phyloP scores from a whole-genome alignment of 2,797 vertebrate species.

The Gymnothorax reevesii region DNA sequence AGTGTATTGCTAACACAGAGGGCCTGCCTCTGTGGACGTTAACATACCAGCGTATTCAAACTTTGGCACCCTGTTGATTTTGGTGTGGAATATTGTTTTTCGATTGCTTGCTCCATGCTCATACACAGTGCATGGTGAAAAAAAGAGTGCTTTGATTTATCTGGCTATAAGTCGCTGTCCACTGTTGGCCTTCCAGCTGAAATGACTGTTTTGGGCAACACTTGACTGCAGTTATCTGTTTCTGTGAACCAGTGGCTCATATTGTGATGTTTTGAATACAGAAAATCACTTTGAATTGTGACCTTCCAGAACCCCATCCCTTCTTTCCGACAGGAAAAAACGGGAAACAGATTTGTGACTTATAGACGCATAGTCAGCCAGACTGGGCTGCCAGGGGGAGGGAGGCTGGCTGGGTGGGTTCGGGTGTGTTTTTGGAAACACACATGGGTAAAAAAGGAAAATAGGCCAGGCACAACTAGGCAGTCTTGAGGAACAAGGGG shows the following conservation, averaged over 20 bases:
- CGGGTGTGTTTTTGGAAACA: constrained; percentile 30
- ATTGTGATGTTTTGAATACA: neutral
- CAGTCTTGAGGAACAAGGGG: constrained; percentile 10
- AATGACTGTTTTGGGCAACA: neutral
- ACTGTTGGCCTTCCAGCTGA: neutral
- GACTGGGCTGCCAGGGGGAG: constrained; percentile 17
- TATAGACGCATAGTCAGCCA: constrained; percentile 42
- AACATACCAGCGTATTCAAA: neutral
- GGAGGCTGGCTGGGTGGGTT: too few species aligned
- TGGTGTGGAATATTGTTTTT: neutral
- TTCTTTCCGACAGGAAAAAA: constrained; percentile 51
- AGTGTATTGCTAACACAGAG: constrained; percentile 9
- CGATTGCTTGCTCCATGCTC: neutral
- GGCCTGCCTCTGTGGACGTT: neutral
- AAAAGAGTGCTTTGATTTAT: neutral
- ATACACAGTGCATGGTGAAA: neutral
- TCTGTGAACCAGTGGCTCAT: neutral
- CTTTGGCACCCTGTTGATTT: neutral
- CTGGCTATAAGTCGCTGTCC: too few species aligned
- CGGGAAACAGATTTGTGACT: constrained; percentile 50
- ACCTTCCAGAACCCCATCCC: neutral
- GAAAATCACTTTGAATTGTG: neutral
- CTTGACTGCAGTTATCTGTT: neutral
- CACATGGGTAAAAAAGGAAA: constrained; percentile 36
- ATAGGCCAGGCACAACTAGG: constrained; percentile 35